phyloP scores from a whole-genome alignment of 2,888 invertebrate species.

The Melitaea athalia region DNA sequence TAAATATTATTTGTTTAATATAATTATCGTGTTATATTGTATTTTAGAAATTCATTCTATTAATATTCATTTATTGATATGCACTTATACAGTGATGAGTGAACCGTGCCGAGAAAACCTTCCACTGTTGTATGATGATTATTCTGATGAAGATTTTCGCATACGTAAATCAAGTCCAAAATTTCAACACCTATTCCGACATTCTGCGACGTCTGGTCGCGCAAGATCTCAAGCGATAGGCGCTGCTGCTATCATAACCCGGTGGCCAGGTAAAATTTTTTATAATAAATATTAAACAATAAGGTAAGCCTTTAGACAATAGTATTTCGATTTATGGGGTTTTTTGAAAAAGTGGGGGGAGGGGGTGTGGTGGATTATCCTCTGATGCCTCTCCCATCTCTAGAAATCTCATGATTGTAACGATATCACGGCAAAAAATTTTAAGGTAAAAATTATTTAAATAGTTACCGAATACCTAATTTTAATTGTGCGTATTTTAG shows the following conservation, averaged over 20 bases:
- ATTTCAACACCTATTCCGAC: constrained; percentile 49
- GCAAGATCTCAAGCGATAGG: constrained; percentile 59
- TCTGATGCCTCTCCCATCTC: no score
- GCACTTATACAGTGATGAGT: constrained; percentile 70
- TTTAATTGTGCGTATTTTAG: no score
- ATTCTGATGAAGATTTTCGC: constrained; percentile 60
- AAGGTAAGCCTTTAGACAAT: no score
- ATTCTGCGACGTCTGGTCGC: constrained; percentile 50
- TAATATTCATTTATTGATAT: constrained; percentile 46
- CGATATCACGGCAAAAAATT: no score
- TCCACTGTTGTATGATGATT: constrained; percentile 65
- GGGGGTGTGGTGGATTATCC: no score
- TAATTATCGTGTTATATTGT: neutral
- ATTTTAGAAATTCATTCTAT: neutral
- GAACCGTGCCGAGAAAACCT: constrained; percentile 60
- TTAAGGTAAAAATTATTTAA: no score
- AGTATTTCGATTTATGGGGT: no score
- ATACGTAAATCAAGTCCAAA: constrained; percentile 47
- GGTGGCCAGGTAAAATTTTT: constrained; percentile 67
- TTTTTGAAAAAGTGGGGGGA: no score
- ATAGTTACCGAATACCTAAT: no score
- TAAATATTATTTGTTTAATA: neutral
- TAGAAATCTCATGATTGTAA: no score
- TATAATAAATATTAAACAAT: neutral
- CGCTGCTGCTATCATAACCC: constrained; percentile 62